These are phyloP conservation scores for Mimachlamys varia DNA, from an alignment of 2,888 invertebrate genomes.

Conservation along the genomic window DNA sequence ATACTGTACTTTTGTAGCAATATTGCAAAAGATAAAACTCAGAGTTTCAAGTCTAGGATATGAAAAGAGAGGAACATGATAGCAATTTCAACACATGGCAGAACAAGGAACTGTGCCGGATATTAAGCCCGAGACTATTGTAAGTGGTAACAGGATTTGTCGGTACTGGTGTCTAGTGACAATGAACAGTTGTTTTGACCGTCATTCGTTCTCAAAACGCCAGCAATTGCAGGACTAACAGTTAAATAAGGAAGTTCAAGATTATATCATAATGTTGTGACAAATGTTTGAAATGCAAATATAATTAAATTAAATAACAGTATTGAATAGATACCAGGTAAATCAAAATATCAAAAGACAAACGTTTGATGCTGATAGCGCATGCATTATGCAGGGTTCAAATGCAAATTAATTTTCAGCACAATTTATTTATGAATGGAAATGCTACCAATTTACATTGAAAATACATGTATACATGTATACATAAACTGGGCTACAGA, in stretches of 20 bases:
- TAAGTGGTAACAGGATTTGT: no score
- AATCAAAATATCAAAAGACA: not conserved
- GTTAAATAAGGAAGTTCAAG: not conserved
- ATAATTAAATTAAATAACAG: not conserved
- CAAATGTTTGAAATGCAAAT: not conserved
- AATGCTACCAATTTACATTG: conserved; percentile 3
- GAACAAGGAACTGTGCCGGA: no score
- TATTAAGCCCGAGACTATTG: no score
- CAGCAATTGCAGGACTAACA: not conserved
- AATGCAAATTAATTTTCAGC: not conserved
- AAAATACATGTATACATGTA: not conserved
- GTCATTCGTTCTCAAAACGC: not conserved
- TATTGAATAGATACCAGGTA: not conserved
- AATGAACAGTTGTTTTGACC: not conserved
- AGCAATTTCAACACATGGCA: no score
- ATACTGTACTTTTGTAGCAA: not conserved
- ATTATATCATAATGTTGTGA: not conserved
- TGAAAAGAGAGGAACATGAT: no score
- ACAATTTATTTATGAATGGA: not conserved
- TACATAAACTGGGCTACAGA: not conserved
- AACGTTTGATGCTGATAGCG: not conserved
- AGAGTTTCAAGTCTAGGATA: not conserved
- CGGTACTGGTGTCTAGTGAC: not conserved
- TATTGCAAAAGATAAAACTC: not conserved
- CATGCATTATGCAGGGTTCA: conserved; percentile 5